Conservation (phyloP, 2,113 vertebrate species). For the Seriola quinqueradiata region DNA sequence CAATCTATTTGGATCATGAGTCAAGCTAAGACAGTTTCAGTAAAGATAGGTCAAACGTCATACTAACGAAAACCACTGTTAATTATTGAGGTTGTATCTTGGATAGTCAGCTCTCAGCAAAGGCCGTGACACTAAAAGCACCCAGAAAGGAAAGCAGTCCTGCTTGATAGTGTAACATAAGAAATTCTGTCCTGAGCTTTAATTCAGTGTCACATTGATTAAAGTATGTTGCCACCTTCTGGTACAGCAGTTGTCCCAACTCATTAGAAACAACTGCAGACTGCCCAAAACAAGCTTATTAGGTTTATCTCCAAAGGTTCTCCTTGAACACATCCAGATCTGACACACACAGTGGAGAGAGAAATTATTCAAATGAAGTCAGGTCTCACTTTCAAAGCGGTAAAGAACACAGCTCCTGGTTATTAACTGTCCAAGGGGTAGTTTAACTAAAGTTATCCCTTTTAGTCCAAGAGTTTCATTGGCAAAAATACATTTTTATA, state of each 20-base stretch:
- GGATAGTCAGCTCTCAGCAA: neutral
- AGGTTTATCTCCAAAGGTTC: neutral
- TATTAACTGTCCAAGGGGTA: neutral
- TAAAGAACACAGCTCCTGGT: neutral
- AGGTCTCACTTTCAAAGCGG: neutral
- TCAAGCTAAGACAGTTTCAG: neutral
- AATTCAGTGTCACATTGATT: neutral
- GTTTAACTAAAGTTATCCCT: too few relatives aligned
- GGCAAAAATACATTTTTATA: neutral
- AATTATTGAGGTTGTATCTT: constrained; percentile 8
- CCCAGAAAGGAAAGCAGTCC: neutral
- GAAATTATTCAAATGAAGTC: neutral
- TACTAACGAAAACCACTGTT: neutral
- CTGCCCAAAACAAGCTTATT: neutral
- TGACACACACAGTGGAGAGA: too few relatives aligned
- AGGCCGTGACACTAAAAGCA: neutral
- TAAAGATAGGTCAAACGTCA: neutral
- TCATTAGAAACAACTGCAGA: neutral
- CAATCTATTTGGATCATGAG: neutral
- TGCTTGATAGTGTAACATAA: neutral
- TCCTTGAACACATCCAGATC: neutral
- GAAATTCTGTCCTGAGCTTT: neutral
- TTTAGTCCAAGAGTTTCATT: neutral
- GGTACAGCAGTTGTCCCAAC: neutral
- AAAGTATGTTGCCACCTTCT: too few relatives aligned